These are phyloP conservation scores for Bombus picipes DNA, from an alignment of 1,140 invertebrate species.

Conservation along the genomic window DNA sequence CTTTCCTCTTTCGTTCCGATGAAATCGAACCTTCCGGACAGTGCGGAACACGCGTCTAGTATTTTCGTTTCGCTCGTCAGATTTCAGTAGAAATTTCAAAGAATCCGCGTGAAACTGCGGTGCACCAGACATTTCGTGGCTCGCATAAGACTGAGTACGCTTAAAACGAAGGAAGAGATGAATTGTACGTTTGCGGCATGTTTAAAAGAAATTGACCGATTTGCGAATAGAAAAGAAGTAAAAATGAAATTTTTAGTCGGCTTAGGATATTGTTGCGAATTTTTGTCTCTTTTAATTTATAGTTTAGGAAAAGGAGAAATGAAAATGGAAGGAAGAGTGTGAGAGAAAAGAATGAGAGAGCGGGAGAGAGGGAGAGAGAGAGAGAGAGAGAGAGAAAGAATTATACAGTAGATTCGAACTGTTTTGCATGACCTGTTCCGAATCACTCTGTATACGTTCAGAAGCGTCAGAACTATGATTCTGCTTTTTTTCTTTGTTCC, in stretches of 20 bases:
- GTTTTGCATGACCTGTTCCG: background rate
- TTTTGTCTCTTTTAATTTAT: background rate
- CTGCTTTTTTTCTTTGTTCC: background rate
- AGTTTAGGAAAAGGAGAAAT: background rate
- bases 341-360: background rate
- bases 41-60: background rate
- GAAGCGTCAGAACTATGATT: constrained; percentile 1
- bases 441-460: background rate
- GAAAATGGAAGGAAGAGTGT: background rate
- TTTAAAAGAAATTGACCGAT: background rate
- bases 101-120: constrained; percentile 45
- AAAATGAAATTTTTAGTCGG: background rate
- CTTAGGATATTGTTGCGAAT: constrained; percentile 1
- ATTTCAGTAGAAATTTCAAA: constrained; percentile 17
- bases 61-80: constrained; percentile 39
- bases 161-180: constrained; percentile 18
- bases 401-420: background rate
- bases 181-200: constrained; percentile 13
- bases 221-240: too few species aligned
- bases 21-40: background rate
- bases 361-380: background rate
- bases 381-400: background rate
- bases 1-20: constrained; percentile 16
- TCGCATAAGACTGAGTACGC: constrained; percentile 62
- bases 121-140: constrained; percentile 42